Base-by-base conservation (phyloP, 2,113 vertebrate species). In the Dendrocopos noguchii region DNA sequence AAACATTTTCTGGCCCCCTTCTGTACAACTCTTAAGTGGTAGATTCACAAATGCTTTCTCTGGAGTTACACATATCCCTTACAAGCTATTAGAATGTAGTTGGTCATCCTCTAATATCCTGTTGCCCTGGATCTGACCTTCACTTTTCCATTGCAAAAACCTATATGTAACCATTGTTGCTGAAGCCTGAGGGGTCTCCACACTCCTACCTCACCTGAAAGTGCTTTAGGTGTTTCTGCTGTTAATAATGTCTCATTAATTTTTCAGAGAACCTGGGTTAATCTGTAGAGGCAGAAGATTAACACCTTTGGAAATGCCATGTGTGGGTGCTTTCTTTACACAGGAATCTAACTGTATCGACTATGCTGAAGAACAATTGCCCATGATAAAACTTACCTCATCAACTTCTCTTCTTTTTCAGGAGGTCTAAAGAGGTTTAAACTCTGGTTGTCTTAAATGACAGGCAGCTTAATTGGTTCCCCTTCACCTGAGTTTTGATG, bases 331-430 rank as follows among this genome's bases (percentile, higher is more conserved):
- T 90, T 70, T 39, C 70, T 56, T 70, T 53, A 64, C 66, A 44
- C 4, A 1, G 12, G 46, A 79, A 46, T 80, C 33, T 80, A 29
- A 13, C 47, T 85, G 67, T 24, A 80, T 80, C 74, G 84, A 64
- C 84, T 71, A 14, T 75, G 28, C 50, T 53, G 53, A 63, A 68
- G 73, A 56, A 4, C 59, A 84, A 61, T 70, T 63, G 72, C 65
- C 55, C 36, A 66, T 78, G 84, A 80, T 65, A 80, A 87, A 61
- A 75, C 57, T 88, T 80, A 12, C 53, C 61, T 89, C 80, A 33
- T 81, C 73, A 80, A 46, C 44, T 80, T 84, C 78, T 82, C 20
- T 34, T 80, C 39, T 66, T 34, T 36, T 82, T 61, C 50, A 31
- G 27, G 52, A 44, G 50, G 50, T 25, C 64, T 88, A 47, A 80